Percentiles rank a stretch among this genome's conserved stretches.
These are phyloP conservation scores for Parthenolecanium corni DNA, from an alignment of 2,888 invertebrate genomes.

Conservation along the genomic window DNA sequence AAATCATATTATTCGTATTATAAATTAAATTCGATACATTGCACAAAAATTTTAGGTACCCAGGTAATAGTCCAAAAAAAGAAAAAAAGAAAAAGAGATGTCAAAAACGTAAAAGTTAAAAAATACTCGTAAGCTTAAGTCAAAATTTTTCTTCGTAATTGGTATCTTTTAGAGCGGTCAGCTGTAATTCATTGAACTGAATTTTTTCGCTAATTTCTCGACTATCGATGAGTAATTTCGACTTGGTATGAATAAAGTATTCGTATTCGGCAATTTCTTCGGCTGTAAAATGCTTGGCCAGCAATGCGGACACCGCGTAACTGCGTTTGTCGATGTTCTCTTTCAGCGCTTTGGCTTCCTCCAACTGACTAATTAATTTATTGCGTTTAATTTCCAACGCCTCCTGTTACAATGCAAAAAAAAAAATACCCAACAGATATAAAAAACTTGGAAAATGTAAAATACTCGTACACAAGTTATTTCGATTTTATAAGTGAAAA, in stretches of 20 bases:
- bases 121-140: background rate
- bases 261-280: conserved; percentile 69
- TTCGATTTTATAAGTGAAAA: background rate
- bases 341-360: conserved; percentile 70
- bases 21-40: too few species aligned
- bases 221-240: conserved; percentile 67
- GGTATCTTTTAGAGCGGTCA: conserved; percentile 55
- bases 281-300: conserved; percentile 57
- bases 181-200: conserved; percentile 67
- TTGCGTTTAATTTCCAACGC: conserved; percentile 61
- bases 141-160: background rate
- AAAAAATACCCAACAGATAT: background rate
- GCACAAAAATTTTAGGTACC: too few species aligned
- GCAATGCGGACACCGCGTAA: conserved; percentile 54
- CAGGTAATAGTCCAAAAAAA: background rate
- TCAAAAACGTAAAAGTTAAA: background rate
- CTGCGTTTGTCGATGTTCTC: conserved; percentile 68
- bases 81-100: background rate
- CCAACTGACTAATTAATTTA: conserved; percentile 62
- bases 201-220: conserved; percentile 74
- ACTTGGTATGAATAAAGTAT: conserved; percentile 77
- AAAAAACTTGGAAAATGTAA: too few species aligned
- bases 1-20: too few species aligned
- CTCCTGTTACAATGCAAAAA: conserved; percentile 43
- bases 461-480: background rate